A percentile compares a stretch with the other conserved stretches of the same genome.
phyloP scores from a whole-genome alignment of 2,888 invertebrate genomes.

The Megastigmus dorsalis region DNA sequence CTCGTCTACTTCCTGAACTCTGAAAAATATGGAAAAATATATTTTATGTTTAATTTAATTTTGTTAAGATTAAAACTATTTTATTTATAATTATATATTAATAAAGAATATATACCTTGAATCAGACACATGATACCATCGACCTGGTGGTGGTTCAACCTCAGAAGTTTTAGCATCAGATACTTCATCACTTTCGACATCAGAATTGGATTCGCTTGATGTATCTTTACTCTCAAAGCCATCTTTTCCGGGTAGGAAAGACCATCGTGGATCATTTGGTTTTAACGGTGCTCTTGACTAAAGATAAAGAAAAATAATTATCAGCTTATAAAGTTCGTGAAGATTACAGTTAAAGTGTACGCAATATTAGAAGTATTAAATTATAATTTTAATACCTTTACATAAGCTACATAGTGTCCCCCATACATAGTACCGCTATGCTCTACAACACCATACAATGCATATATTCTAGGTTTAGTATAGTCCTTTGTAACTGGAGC shows the following conservation, averaged over 20 bases:
- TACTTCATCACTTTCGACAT: slow-evolving; percentile 73
- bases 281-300: slow-evolving; percentile 77
- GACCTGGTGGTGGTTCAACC: slow-evolving; percentile 79
- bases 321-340: too few species aligned
- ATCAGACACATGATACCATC: slow-evolving; percentile 97
- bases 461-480: slow-evolving; percentile 81
- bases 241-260: slow-evolving; percentile 80
- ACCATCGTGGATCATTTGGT: slow-evolving; percentile 82
- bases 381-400: too few species aligned
- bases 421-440: slow-evolving; percentile 94
- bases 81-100: not conserved
- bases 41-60: not conserved
- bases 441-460: slow-evolving; percentile 95
- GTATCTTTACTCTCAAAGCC: slow-evolving; percentile 60
- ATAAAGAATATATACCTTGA: slow-evolving; percentile 76
- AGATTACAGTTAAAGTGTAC: too few species aligned
- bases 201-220: slow-evolving; percentile 71
- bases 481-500: slow-evolving; percentile 90
- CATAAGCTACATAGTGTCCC: slow-evolving; percentile 95
- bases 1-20: slow-evolving; percentile 87
- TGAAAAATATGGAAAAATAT: slow-evolving; percentile 54
- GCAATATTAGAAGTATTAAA: too few species aligned
- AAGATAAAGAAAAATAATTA: slow-evolving; percentile 42
- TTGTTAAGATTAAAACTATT: not conserved
- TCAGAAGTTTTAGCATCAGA: slow-evolving; percentile 69